Evolutionary conservation across 2,113 vertebrate species (phyloP).

Genomic region (Carollia perspicillata): DNA sequence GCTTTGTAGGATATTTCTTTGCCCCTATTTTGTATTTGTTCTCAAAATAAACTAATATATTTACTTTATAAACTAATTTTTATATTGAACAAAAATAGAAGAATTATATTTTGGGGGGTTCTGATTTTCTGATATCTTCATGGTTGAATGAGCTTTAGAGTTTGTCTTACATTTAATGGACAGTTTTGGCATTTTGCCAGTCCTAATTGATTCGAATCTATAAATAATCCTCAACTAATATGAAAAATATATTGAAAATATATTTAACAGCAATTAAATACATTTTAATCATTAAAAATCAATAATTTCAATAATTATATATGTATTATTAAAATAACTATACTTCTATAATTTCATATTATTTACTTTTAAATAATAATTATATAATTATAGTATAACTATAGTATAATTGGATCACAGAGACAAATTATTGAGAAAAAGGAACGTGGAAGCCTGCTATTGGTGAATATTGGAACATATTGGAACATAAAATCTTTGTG

Average conservation of each 20-base stretch:
- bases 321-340: no score
- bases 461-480: not conserved
- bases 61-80: not conserved
- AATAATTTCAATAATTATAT: no score
- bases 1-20: not conserved
- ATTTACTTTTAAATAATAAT: no score
- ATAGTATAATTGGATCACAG: conserved; percentile 30
- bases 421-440: conserved; percentile 14
- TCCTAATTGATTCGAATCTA: no score
- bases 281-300: no score
- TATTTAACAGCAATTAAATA: no score
- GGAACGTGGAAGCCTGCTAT: not conserved
- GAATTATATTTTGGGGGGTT: conserved; percentile 13
- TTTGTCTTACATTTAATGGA: conserved; percentile 34
- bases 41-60: not conserved
- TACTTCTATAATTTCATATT: no score
- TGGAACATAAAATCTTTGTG: not conserved
- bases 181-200: conserved; percentile 13
- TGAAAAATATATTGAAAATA: no score
- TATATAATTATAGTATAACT: not conserved
- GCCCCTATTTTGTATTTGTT: not conserved
- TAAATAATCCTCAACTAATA: no score
- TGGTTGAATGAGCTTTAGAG: conserved; percentile 4
- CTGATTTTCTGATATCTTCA: not conserved
- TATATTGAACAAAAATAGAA: conserved; percentile 6